Base-by-base conservation (phyloP, 2,888 invertebrate genomes). In the Hymenopus coronatus region DNA sequence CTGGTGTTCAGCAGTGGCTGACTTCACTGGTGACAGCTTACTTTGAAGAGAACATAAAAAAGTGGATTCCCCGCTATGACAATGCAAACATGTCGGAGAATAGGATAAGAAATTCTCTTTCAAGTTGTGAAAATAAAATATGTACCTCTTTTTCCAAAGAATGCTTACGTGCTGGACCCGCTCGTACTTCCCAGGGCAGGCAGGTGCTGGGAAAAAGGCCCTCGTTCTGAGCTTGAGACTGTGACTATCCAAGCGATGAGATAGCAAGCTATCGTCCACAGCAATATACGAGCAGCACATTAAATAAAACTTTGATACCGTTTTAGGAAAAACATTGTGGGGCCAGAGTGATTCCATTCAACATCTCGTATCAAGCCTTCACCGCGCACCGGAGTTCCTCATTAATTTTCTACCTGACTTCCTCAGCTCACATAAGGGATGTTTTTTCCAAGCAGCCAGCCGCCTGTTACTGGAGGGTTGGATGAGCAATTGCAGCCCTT, bases 381-480 rank as follows among this genome's bases (percentile, higher is more conserved):
- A 15, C 20, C 70, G 15, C 28, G 20, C 25, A 54, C 27, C 87
- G 7, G 33, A 4, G 12, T 9, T 86, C 81, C 87, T 87, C 87
- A 82, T 87, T 87, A 87, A 87, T 87, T 87, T 87, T 87, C 87
- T 82, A 87, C 87, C 82, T 87, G 28, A 87, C 87, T 87, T 87
- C 87, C 87, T 46, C 84, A 70, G 54, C 54, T 70, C 54, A 6
- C 20, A 20, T 20, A 54, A 25, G 25, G 54, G 54, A 70, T 25
- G 54, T 3, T 54, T 3, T 54, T 54, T 54, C 54, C 54, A 54
- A 54, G 8, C 54, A 70, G 54, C 54, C 54, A 54, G 54, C 54
- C 54, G 54, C 54, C 15, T 54, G 54, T 1, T 3, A 54, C 54
- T 54, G 54, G 54, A 70, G 54, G 54, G 54, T 70, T 70, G 54